These are phyloP conservation scores for Aptenodytes forsteri DNA, from an alignment of 2,113 vertebrate genomes.

Conservation along the genomic window DNA sequence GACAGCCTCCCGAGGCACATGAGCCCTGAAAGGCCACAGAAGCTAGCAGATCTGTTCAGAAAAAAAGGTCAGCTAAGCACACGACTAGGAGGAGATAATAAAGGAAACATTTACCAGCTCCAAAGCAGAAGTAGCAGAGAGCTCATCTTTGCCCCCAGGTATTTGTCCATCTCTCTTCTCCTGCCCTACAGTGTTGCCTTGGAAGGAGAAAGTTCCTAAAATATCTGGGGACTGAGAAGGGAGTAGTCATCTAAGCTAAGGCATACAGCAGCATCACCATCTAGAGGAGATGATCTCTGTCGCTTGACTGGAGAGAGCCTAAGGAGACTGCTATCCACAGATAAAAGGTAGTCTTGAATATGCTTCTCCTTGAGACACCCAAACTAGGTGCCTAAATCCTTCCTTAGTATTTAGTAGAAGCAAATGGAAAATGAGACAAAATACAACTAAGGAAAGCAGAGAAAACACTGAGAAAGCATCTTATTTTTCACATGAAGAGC, in stretches of 20 bases:
- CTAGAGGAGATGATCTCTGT: not conserved
- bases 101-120: not conserved
- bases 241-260: not conserved
- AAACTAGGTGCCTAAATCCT: not conserved
- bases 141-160: not conserved
- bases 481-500: not conserved
- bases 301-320: not conserved
- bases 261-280: not conserved
- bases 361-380: not conserved
- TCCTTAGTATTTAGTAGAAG: not conserved
- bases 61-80: constrained; percentile 1
- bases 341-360: not conserved
- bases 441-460: not conserved
- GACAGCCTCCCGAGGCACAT: not conserved
- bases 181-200: not conserved
- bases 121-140: not conserved
- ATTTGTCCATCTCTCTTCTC: not conserved
- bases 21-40: constrained; percentile 5
- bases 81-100: not conserved
- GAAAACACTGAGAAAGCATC: not conserved
- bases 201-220: not conserved
- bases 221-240: not conserved
- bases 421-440: not conserved
- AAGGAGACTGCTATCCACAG: not conserved
- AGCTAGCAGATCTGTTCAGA: not conserved